A percentile compares a stretch with the other conserved stretches of the same genome.
Evolutionary conservation across 2,888 invertebrate species (phyloP).

Genomic region (Agriotes lineatus): DNA sequence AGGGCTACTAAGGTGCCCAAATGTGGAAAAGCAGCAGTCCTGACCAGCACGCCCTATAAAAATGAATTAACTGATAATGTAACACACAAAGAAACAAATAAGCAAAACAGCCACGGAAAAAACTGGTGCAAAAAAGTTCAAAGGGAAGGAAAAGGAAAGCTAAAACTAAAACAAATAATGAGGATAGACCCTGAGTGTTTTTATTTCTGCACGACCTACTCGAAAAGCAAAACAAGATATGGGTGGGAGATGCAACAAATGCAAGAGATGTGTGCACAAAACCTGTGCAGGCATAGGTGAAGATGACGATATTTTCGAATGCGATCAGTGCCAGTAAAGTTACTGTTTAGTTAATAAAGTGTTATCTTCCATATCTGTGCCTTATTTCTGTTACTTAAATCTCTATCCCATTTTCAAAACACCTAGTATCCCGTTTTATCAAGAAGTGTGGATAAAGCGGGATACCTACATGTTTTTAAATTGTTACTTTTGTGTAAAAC

Average conservation of each 20-base stretch:
- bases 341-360: neutral
- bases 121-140: neutral
- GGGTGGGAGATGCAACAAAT: neutral
- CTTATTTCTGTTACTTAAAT: neutral
- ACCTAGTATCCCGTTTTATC: neutral
- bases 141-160: neutral
- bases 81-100: neutral
- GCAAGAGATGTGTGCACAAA: neutral
- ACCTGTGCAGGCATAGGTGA: neutral
- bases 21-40: neutral
- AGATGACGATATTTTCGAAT: neutral
- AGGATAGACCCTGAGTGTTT: neutral
- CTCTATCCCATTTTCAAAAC: neutral
- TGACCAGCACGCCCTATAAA: neutral
- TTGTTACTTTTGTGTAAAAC: neutral
- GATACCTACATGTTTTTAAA: neutral
- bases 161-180: neutral
- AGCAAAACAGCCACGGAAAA: neutral
- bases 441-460: neutral
- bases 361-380: neutral
- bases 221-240: neutral
- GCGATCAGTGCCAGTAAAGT: neutral
- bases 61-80: neutral
- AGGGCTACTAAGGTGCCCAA: neutral
- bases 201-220: neutral